These are phyloP conservation scores for Thryonomys swinderianus DNA, from an alignment of 2,113 vertebrate species.

Conservation along the genomic window DNA sequence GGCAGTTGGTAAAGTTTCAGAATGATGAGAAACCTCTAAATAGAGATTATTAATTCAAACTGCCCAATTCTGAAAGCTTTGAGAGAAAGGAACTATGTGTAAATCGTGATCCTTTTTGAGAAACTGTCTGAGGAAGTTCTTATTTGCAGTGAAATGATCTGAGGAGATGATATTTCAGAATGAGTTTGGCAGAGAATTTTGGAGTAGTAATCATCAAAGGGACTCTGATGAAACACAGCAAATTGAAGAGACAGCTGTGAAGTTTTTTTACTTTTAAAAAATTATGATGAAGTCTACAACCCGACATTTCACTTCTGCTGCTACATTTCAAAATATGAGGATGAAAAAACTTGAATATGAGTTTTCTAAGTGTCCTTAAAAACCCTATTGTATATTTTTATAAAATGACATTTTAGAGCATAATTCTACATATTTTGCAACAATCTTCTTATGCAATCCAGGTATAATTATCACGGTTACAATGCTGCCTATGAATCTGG, in stretches of 20 bases:
- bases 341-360: background rate
- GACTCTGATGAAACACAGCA: constrained; percentile 51
- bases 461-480: background rate
- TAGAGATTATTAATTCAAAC: background rate
- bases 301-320: constrained; percentile 23
- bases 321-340: constrained; percentile 23
- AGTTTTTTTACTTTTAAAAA: constrained; percentile 42
- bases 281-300: background rate
- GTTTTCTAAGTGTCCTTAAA: constrained; percentile 2
- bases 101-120: background rate
- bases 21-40: background rate
- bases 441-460: background rate
- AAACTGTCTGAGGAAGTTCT: constrained; percentile 19
- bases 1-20: background rate
- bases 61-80: background rate
- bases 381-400: background rate
- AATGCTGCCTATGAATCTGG: background rate
- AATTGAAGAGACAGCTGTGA: constrained; percentile 62
- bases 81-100: background rate
- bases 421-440: background rate
- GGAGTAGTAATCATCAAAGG: constrained; percentile 31
- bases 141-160: constrained; percentile 48
- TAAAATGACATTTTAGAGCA: background rate
- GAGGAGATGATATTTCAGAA: constrained; percentile 49
- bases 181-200: constrained; percentile 45